Conservation (phyloP, 1,140 invertebrate genomes). For the Orchestia grillus region DNA sequence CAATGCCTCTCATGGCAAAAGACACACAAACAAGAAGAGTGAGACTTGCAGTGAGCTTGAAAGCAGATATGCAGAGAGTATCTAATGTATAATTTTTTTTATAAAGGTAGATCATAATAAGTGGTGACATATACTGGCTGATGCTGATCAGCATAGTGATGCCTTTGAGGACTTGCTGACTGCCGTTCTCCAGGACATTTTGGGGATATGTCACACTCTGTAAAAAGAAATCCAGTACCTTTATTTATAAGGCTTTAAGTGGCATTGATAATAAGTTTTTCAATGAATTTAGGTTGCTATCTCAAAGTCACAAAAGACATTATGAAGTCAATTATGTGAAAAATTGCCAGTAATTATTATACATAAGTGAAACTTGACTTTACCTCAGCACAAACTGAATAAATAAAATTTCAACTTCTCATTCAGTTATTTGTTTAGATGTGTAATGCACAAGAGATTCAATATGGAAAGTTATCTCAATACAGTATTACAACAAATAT, state of each 20-base stretch:
- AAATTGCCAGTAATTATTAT: not conserved
- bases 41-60: not conserved
- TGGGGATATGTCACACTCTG: not conserved
- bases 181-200: not conserved
- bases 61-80: not conserved
- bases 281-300: not conserved
- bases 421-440: too few relatives aligned
- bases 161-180: constrained; percentile 44
- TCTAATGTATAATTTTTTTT: constrained; percentile 26
- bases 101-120: constrained; percentile 8
- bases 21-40: constrained; percentile 23
- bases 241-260: too few relatives aligned
- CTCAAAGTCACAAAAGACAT: not conserved
- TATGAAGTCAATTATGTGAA: not conserved
- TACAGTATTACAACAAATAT: not conserved
- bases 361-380: not conserved
- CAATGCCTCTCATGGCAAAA: constrained; percentile 75
- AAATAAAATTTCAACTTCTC: too few relatives aligned
- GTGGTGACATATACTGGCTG: constrained; percentile 10
- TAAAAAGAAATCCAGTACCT: too few relatives aligned
- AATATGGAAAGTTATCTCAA: too few relatives aligned
- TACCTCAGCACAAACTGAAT: not conserved
- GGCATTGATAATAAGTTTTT: too few relatives aligned
- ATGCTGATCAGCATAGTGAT: constrained; percentile 17
- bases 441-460: too few relatives aligned